These are phyloP conservation scores for Numida meleagris DNA, from an alignment of 2,113 vertebrate species.

Conservation along the genomic window DNA sequence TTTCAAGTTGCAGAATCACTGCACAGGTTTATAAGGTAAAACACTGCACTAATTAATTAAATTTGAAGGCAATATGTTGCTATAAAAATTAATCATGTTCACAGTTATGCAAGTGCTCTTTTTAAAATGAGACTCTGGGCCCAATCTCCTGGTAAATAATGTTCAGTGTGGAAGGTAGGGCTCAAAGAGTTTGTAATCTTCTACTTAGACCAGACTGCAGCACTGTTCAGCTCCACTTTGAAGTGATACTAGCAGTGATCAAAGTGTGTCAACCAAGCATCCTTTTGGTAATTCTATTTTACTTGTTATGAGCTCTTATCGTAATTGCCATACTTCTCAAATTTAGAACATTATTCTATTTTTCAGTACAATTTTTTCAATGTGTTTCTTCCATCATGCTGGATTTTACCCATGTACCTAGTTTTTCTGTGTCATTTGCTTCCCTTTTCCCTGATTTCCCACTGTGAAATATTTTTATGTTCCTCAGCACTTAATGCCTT, in stretches of 20 bases:
- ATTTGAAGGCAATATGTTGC: slow-evolving; percentile 60
- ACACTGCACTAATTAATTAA: slow-evolving; percentile 64
- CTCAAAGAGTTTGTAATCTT: not conserved
- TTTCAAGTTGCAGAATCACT: slow-evolving; percentile 51
- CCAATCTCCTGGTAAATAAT: slow-evolving; percentile 58
- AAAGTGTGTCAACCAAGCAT: not conserved
- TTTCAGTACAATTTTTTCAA: not conserved
- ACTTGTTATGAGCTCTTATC: not conserved
- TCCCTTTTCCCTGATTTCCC: not conserved
- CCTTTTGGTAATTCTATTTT: not conserved
- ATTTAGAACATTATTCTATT: not conserved
- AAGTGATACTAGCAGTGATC: not conserved
- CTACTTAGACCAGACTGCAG: not conserved
- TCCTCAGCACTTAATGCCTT: slow-evolving; percentile 11
- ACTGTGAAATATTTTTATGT: slow-evolving; percentile 20
- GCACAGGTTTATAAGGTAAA: slow-evolving; percentile 62
- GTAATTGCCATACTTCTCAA: not conserved
- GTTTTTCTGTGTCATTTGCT: not conserved
- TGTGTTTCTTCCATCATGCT: not conserved
- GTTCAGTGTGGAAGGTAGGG: not conserved
- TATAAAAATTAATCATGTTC: slow-evolving; percentile 70
- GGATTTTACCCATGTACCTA: not conserved
- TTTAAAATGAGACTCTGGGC: slow-evolving; percentile 57
- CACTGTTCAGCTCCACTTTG: not conserved
- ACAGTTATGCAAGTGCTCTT: slow-evolving; percentile 53